These are phyloP conservation scores for Pheosia gnoma DNA, from an alignment of 2,888 invertebrate genomes.

Conservation along the genomic window DNA sequence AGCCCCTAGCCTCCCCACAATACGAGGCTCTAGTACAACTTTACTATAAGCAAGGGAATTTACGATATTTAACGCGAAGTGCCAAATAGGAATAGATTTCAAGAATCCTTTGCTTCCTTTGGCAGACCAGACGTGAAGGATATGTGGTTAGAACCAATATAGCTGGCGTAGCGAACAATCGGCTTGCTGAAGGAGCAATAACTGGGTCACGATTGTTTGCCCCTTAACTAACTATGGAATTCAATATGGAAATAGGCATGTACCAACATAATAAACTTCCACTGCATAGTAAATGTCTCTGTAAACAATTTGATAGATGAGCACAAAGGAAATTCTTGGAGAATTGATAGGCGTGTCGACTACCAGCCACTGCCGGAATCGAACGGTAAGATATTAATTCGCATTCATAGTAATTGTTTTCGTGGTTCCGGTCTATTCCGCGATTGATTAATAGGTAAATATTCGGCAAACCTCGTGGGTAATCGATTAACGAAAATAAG, in stretches of 20 bases:
- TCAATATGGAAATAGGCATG: background rate
- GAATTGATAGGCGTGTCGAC: background rate
- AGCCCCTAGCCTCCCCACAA: too few species aligned
- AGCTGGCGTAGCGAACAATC: background rate
- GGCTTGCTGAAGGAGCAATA: background rate
- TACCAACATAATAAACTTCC: background rate
- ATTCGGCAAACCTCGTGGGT: too few species aligned
- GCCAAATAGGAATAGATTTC: too few species aligned
- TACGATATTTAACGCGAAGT: too few species aligned
- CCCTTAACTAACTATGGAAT: background rate
- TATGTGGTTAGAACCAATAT: background rate
- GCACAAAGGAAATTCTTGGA: background rate
- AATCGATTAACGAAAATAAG: too few species aligned
- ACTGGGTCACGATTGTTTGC: background rate
- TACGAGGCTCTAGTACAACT: too few species aligned
- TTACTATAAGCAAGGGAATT: too few species aligned
- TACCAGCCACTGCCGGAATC: background rate
- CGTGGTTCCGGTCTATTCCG: background rate
- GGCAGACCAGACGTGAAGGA: background rate
- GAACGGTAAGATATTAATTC: slow-evolving; percentile 4
- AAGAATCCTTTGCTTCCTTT: background rate
- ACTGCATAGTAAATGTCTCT: background rate
- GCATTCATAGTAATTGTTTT: slow-evolving; percentile 7
- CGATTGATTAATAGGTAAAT: background rate
- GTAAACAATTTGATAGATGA: background rate